A percentile compares a stretch with the other conserved stretches of the same genome.
Evolutionary conservation across 2,113 vertebrate species (phyloP).

Genomic region (Gasterosteus nipponicus): DNA sequence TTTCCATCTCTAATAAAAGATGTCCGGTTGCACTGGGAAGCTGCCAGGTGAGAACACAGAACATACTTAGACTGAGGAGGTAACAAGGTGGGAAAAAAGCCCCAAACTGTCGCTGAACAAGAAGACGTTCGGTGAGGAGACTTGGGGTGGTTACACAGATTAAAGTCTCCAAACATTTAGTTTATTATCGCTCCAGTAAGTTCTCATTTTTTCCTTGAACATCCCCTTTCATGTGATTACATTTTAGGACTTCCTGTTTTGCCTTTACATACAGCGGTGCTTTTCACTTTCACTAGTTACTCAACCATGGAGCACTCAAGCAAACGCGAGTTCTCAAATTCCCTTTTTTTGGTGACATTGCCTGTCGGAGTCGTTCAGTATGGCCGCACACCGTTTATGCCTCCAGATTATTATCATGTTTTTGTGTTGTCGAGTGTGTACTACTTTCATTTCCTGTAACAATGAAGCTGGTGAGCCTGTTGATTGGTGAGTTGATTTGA

Average conservation of each 20-base stretch:
- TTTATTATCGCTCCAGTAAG: not conserved
- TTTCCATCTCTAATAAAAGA: conserved; percentile 9
- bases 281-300: conserved; percentile 36
- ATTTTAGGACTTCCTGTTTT: conserved; percentile 73
- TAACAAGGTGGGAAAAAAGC: not conserved
- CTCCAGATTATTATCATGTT: conserved; percentile 21
- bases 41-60: conserved; percentile 1
- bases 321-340: conserved; percentile 19
- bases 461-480: conserved; percentile 87
- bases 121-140: not conserved
- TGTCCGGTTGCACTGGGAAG: not conserved
- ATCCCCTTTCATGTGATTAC: conserved; percentile 61
- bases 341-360: conserved; percentile 25
- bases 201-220: not conserved
- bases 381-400: conserved; percentile 22
- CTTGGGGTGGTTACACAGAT: not conserved
- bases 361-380: conserved; percentile 13
- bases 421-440: conserved; percentile 21
- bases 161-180: not conserved
- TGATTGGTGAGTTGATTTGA: conserved; percentile 89
- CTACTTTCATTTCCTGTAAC: conserved; percentile 84
- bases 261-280: conserved; percentile 43
- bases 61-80: not conserved
- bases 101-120: not conserved
- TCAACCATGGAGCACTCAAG: conserved; percentile 3